phyloP scores from a whole-genome alignment of 2,888 invertebrate species.

The Pristionchus arcanus region DNA sequence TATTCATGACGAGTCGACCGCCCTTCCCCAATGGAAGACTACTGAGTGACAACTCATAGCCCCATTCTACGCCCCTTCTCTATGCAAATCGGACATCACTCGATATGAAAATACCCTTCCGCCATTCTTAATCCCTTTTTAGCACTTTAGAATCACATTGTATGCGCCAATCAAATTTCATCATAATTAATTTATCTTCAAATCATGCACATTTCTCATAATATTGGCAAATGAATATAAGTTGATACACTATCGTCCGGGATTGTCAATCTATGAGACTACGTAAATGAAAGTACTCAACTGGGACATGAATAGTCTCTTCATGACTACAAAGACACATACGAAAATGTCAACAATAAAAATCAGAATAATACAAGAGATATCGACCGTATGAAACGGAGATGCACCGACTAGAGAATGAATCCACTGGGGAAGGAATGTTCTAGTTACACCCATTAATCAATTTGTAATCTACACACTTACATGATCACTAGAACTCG shows the following conservation, averaged over 20 bases:
- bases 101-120: neutral
- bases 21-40: neutral
- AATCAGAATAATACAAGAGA: slow-evolving; percentile 7
- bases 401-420: slow-evolving; percentile 40
- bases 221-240: neutral
- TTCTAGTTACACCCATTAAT: slow-evolving; percentile 1
- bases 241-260: slow-evolving; percentile 11
- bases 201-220: neutral
- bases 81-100: slow-evolving; percentile 28
- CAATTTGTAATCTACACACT: slow-evolving; percentile 30
- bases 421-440: slow-evolving; percentile 28
- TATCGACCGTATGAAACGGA: neutral
- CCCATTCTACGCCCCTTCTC: neutral
- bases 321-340: neutral
- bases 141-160: neutral
- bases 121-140: neutral
- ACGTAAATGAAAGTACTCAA: slow-evolving; percentile 35
- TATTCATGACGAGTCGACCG: neutral
- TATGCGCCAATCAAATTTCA: neutral
- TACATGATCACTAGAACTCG: slow-evolving; percentile 50
- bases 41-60: neutral
- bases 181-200: slow-evolving; percentile 19
- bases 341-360: slow-evolving; percentile 16
- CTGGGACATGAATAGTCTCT: neutral
- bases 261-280: neutral